phyloP scores from a whole-genome alignment of 2,888 invertebrate genomes.

The Campoplex capitator region DNA sequence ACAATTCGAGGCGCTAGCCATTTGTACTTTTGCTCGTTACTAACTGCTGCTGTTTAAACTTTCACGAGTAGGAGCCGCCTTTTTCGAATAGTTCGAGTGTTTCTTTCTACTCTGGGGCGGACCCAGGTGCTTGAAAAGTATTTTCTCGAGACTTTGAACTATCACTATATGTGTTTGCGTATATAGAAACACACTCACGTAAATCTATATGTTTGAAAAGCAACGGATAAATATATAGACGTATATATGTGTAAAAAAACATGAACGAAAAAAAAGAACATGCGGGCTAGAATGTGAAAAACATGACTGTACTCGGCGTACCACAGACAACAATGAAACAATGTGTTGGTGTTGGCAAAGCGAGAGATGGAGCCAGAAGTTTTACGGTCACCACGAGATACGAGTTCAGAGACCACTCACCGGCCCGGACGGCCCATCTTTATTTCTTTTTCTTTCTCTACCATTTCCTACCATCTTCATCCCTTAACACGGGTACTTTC shows the following conservation, averaged over 20 bases:
- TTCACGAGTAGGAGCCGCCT: slow-evolving; percentile 80
- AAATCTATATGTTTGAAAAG: neutral
- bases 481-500: slow-evolving; percentile 38
- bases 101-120: slow-evolving; percentile 66
- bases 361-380: slow-evolving; percentile 48
- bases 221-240: neutral
- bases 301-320: slow-evolving; percentile 19
- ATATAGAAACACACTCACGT: neutral
- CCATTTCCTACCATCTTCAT: slow-evolving; percentile 45
- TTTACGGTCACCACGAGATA: slow-evolving; percentile 60
- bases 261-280: slow-evolving; percentile 10
- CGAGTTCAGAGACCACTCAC: slow-evolving; percentile 66
- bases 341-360: slow-evolving; percentile 49
- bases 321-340: slow-evolving; percentile 46
- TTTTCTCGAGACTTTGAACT: slow-evolving; percentile 46
- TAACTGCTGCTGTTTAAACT: slow-evolving; percentile 80
- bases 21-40: slow-evolving; percentile 82
- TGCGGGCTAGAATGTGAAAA: slow-evolving; percentile 12
- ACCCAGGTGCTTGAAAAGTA: slow-evolving; percentile 56
- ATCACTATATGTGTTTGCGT: neutral
- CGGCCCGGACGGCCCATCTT: slow-evolving; percentile 55
- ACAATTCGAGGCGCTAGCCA: slow-evolving; percentile 78
- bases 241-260: neutral
- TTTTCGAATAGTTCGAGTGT: slow-evolving; percentile 69
- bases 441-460: slow-evolving; percentile 33